A percentile compares a stretch with the other conserved stretches of the same genome.
Evolutionary conservation across 2,797 vertebrate species (phyloP).

Genomic region (Hylomyscus alleni): DNA sequence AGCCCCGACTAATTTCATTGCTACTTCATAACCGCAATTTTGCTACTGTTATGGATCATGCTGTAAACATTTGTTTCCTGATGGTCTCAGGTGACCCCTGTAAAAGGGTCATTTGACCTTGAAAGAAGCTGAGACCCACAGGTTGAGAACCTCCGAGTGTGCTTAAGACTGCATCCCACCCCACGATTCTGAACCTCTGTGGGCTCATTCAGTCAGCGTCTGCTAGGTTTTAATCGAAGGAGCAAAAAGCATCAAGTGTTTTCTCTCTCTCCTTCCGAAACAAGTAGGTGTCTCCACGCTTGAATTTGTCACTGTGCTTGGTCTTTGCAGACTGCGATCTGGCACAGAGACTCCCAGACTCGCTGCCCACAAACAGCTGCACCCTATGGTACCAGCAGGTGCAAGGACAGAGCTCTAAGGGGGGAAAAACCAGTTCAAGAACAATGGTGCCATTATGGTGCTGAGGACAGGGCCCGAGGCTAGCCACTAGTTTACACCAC

Average conservation of each 20-base stretch:
- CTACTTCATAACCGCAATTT: background rate
- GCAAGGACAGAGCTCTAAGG: constrained; percentile 68
- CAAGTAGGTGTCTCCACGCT: constrained; percentile 73
- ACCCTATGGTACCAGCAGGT: constrained; percentile 79
- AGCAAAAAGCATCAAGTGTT: constrained; percentile 79
- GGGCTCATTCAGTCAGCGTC: constrained; percentile 38
- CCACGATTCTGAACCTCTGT: background rate
- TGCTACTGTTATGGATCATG: background rate
- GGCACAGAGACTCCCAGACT: constrained; percentile 73
- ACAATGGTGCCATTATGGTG: constrained; percentile 82
- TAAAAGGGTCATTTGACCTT: background rate
- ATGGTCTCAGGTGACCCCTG: background rate
- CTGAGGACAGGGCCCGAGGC: constrained; percentile 65
- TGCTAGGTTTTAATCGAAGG: constrained; percentile 32
- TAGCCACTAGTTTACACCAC: background rate
- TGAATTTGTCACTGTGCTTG: constrained; percentile 81
- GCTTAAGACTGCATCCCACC: constrained; percentile 9
- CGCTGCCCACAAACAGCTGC: constrained; percentile 81
- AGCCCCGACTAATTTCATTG: no score
- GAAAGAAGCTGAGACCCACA: no score
- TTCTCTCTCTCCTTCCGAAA: constrained; percentile 68
- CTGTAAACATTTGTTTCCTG: background rate
- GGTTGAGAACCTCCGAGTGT: background rate
- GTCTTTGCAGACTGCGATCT: constrained; percentile 63
- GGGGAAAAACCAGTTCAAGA: constrained; percentile 57